Conservation (phyloP, 2,113 vertebrate genomes). For the Bettongia penicillata region DNA sequence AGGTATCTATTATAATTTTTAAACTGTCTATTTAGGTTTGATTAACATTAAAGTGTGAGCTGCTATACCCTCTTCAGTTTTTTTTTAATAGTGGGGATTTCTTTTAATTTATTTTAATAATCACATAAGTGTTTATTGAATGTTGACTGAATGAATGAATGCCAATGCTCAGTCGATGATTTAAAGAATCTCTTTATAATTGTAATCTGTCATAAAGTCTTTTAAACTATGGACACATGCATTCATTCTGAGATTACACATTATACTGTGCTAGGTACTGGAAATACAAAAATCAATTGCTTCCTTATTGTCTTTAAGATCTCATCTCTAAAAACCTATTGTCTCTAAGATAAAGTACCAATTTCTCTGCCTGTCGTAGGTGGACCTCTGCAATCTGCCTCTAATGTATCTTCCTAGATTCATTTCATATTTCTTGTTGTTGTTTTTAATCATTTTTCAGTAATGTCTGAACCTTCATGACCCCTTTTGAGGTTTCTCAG, state of each 20-base stretch:
- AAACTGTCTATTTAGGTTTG: background rate
- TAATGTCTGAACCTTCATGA: no score
- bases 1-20: background rate
- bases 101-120: background rate
- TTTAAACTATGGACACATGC: background rate
- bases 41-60: background rate
- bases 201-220: background rate
- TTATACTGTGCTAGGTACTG: background rate
- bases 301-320: background rate
- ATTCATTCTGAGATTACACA: background rate
- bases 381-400: background rate
- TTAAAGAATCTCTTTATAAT: no score
- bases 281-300: background rate
- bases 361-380: background rate
- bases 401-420: background rate
- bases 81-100: background rate
- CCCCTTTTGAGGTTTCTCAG: no score
- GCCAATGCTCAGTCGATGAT: background rate
- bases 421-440: no score
- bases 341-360: background rate
- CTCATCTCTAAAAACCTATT: background rate
- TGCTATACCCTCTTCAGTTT: background rate
- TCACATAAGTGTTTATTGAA: background rate
- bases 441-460: no score
- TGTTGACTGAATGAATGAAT: background rate